phyloP scores from a whole-genome alignment of 2,888 invertebrate genomes.

The Lasioglossum oenotherae region DNA sequence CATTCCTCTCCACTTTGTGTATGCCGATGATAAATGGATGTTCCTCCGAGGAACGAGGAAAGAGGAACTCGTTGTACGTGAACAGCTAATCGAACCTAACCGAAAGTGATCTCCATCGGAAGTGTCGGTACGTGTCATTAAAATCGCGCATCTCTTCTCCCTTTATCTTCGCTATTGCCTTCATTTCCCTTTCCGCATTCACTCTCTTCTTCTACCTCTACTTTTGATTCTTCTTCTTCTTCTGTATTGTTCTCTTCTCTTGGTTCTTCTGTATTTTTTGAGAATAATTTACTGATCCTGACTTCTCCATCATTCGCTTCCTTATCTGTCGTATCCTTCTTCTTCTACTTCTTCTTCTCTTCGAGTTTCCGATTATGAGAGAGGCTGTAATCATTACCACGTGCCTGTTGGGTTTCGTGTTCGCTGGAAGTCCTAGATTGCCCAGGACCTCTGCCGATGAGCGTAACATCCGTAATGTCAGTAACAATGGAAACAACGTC shows the following conservation, averaged over 20 bases:
- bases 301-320: background rate
- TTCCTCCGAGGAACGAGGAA: slow-evolving; percentile 21
- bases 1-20: background rate
- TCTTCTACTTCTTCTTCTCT: background rate
- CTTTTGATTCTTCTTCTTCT: background rate
- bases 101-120: slow-evolving; percentile 35
- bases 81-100: slow-evolving; percentile 15
- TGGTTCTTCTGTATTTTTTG: background rate
- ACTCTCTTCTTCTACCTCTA: background rate
- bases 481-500: slow-evolving; percentile 72
- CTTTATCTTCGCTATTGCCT: background rate
- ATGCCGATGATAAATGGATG: slow-evolving; percentile 24
- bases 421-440: slow-evolving; percentile 80
- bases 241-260: background rate
- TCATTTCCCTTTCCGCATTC: background rate
- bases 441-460: slow-evolving; percentile 82
- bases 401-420: slow-evolving; percentile 78
- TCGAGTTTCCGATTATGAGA: slow-evolving; percentile 73
- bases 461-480: slow-evolving; percentile 79
- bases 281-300: background rate
- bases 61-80: slow-evolving; percentile 15
- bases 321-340: slow-evolving; percentile 12
- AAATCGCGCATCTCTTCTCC: slow-evolving; percentile 11
- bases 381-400: slow-evolving; percentile 77
- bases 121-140: slow-evolving; percentile 44